A percentile compares a stretch with the other conserved stretches of the same genome.
phyloP scores from a whole-genome alignment of 1,140 invertebrate species.

The Acromyrmex heyeri region DNA sequence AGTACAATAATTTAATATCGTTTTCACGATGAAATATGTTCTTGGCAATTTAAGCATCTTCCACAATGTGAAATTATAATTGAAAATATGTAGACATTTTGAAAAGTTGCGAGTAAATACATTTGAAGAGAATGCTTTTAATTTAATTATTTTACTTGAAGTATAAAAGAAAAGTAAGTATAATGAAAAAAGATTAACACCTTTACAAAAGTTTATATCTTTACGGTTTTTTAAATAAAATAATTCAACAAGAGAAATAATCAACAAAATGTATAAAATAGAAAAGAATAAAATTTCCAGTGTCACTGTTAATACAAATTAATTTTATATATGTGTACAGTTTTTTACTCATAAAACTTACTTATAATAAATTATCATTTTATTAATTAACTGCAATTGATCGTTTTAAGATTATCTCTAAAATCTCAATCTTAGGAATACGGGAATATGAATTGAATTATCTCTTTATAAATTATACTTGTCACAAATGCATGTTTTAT shows the following conservation, averaged over 20 bases:
- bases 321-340: background rate
- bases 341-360: background rate
- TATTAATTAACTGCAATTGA: background rate
- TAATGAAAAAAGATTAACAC: background rate
- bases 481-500: background rate
- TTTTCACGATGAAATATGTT: conserved; percentile 24
- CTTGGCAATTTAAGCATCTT: background rate
- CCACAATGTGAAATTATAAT: background rate
- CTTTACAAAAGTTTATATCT: background rate
- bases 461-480: conserved; percentile 3
- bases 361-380: background rate
- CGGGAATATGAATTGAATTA: background rate
- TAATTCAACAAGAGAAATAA: background rate
- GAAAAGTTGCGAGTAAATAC: background rate
- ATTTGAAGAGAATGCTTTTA: background rate
- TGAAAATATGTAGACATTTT: background rate
- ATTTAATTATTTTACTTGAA: conserved; percentile 10
- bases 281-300: background rate
- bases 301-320: background rate
- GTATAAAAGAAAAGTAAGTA: background rate
- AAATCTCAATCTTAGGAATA: background rate
- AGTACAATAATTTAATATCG: conserved; percentile 30
- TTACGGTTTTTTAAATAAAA: background rate
- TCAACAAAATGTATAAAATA: background rate
- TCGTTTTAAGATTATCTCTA: background rate